Evolutionary conservation across 2,113 vertebrate species (phyloP), one percentile per base, ranked within the genome.

Genomic region (Paraplagusia blochii): DNA sequence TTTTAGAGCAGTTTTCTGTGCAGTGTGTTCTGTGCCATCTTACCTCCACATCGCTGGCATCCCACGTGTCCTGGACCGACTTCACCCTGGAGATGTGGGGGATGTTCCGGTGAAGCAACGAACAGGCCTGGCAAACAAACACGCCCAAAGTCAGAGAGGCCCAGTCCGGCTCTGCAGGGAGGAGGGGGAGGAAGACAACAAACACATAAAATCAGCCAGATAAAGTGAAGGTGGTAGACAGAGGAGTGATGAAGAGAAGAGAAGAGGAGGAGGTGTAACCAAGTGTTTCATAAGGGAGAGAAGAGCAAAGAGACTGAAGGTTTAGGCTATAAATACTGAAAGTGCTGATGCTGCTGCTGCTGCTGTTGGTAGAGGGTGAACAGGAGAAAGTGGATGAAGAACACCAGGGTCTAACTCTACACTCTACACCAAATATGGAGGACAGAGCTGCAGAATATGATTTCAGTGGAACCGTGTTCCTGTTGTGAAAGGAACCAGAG

Each of bases 111-210:
- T 99, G 96, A 72, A 96, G 93, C 44, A 94, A 93, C 0, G 96
- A 98, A 74, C 96, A 99, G 50, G 88, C 94, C 86, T 96, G 84
- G 79, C 96, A 99, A 77, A 99, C 89, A 77, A 97, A 96, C 69
- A 98, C 92, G 7, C 96, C 96, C 2, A 99, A 73, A 57, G 92
- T 96, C 77, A 96, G 84, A 2, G 96, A 98, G 0, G 95, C 95
- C 96, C 96, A 99, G 77, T 99, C 94, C 0, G 94, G 93, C 72
- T 95, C 96, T 98, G 88, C 13, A 56, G 55, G 43, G 42, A 43
- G 19, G 66, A 38, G 16, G 13, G 12, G 19, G 16, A 13, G 16
- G 11, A n/a, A 12, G 12, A 33, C 8, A 17, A 11, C 14, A 29
- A 35, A 11, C 33, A 19, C 43, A 13, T 36, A 0, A 54, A 58